These are phyloP conservation scores for Nerophis ophidion DNA, from an alignment of 2,113 vertebrate species.

Conservation along the genomic window DNA sequence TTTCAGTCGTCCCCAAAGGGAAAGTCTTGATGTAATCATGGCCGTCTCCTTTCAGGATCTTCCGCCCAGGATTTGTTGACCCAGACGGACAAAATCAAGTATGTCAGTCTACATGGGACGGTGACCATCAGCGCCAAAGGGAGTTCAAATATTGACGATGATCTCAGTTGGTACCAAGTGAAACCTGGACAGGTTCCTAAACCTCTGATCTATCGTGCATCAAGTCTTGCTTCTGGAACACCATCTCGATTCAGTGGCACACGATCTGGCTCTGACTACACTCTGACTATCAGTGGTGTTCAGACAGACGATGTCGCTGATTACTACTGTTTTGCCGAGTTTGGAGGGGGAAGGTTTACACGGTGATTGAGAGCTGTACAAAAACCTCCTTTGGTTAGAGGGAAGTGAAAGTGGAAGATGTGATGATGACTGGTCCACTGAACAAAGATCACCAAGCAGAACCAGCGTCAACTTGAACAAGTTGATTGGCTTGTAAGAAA, in stretches of 20 bases:
- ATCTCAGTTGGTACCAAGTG: conserved; percentile 49
- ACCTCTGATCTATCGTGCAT: conserved; percentile 18
- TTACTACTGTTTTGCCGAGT: conserved; percentile 36
- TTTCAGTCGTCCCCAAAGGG: too few relatives aligned
- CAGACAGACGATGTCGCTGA: conserved; percentile 46
- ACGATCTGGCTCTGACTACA: conserved; percentile 40
- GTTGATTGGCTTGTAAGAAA: too few relatives aligned
- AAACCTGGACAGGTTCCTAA: conserved; percentile 56
- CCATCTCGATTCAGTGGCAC: conserved; percentile 45
- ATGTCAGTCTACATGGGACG: conserved; percentile 24
- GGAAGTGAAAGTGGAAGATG: too few relatives aligned
- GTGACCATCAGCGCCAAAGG: conserved; percentile 36
- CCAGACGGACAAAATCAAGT: conserved; percentile 36
- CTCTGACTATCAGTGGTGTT: conserved; percentile 29
- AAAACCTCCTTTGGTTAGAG: too few relatives aligned
- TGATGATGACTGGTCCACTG: too few relatives aligned
- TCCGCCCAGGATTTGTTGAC: conserved; percentile 19
- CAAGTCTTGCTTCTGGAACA: not conserved
- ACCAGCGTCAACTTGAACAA: too few relatives aligned
- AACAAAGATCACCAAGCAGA: not conserved
- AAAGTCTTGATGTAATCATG: too few relatives aligned
- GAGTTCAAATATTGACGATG: conserved; percentile 13
- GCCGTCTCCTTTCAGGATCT: conserved; percentile 23
- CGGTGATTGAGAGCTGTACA: too few relatives aligned
- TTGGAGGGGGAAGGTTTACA: not conserved